phyloP scores from a whole-genome alignment of 2,888 invertebrate genomes.

The Eupithecia vulgata region DNA sequence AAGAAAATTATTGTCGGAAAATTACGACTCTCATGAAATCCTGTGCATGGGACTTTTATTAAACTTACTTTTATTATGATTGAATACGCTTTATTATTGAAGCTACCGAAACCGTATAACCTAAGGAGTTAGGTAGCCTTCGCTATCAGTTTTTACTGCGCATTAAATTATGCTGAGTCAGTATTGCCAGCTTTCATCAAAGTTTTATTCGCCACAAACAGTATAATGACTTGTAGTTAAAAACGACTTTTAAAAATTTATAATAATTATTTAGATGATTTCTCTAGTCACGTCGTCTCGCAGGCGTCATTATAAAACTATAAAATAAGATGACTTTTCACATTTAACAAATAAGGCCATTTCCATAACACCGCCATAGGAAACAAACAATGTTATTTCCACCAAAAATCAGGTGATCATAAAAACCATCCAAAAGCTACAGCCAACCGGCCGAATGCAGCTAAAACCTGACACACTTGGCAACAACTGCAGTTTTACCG shows the following conservation, averaged over 20 bases:
- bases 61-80: conserved; percentile 8
- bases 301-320: background rate
- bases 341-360: background rate
- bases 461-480: conserved; percentile 25
- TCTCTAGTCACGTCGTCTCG: background rate
- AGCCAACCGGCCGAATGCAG: background rate
- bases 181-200: conserved; percentile 22
- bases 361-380: background rate
- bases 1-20: background rate
- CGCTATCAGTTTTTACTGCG: conserved; percentile 60
- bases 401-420: background rate
- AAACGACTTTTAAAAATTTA: background rate
- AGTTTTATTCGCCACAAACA: background rate
- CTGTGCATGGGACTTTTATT: background rate
- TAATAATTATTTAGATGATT: background rate
- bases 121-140: conserved; percentile 50
- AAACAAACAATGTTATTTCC: conserved; percentile 2
- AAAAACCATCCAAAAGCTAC: background rate
- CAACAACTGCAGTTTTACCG: conserved; percentile 47
- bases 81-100: conserved; percentile 15
- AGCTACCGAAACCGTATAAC: conserved; percentile 43
- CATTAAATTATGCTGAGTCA: conserved; percentile 59
- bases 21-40: conserved; percentile 5
- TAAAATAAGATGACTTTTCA: background rate
- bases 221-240: background rate